phyloP scores from a whole-genome alignment of 2,113 vertebrate genomes.

The Menidia beryllina region DNA sequence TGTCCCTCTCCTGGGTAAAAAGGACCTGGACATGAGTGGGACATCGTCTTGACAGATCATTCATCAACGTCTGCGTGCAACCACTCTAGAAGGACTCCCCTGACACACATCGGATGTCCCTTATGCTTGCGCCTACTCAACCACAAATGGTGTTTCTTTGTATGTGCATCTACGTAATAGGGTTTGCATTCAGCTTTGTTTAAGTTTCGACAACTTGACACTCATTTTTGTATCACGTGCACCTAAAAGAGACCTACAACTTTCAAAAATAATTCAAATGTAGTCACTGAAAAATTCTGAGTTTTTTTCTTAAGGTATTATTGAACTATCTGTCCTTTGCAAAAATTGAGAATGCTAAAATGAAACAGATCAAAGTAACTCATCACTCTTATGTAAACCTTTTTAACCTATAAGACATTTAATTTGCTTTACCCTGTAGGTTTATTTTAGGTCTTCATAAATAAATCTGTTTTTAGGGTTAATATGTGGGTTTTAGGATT shows the following conservation, averaged over 20 bases:
- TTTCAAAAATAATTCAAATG: background rate
- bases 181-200: conserved; percentile 39
- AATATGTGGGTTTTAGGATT: no score
- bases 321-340: no score
- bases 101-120: conserved; percentile 63
- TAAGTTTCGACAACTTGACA: conserved; percentile 30
- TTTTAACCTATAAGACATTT: no score
- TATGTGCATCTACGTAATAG: conserved; percentile 25
- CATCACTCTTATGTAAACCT: no score
- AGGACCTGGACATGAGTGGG: conserved; percentile 62
- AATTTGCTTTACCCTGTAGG: no score
- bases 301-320: no score
- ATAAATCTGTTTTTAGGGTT: no score
- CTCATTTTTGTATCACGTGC: background rate
- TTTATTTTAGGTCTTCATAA: no score
- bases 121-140: conserved; percentile 51
- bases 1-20: conserved; percentile 68
- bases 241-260: no score
- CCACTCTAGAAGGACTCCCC: conserved; percentile 56
- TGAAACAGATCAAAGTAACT: no score
- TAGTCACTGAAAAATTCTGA: background rate
- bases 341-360: no score
- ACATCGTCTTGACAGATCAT: conserved; percentile 75
- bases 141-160: conserved; percentile 51
- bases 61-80: conserved; percentile 79